Base-by-base conservation (phyloP, 2,888 invertebrate species). In the Uloborus plumipes region DNA sequence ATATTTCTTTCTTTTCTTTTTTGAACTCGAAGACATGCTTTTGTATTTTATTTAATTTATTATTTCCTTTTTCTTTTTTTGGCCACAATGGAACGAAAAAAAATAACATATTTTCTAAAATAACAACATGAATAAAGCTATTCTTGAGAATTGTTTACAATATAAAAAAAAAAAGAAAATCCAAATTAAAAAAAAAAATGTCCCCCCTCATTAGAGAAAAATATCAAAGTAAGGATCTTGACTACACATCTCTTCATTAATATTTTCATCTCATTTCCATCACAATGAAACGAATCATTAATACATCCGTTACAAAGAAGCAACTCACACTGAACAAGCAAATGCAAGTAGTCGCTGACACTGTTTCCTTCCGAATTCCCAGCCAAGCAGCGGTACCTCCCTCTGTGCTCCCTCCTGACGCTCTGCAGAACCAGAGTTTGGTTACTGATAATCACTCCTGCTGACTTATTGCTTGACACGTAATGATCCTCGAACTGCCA, bases 401-500 rank as follows among this genome's bases (percentile, higher is more conserved):
- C 87, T 65, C 87, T 77, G 51, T 86, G 84, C 59, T 86, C 85
- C 26, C 85, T 79, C 22, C 81, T 74, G 20, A 87, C 86, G 62
- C 85, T 86, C 59, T 87, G 87, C 53, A 87, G 73, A 9, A 86
- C 87, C 39, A 87, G 74, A 0, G 87, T 86, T 74, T 87, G 86
- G 74, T 87, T 87, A 61, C 84, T 86, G 49, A 86, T 85, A 67
- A 87, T 86, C 69, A 87, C 84, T 50, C 87, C 86, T 1, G 80
- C 65, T 15, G 82, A 84, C 14, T 83, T 83, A 61, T 86, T 85
- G 22, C 85, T 85, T 53, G 67, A 73, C 13, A 86, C 78, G n/a
- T 84, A 84, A 18, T 84, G 80, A 39, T 86, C 86, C 75, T 86
- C 84, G 64, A 86, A 86, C 31, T 86, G 91, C 96, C 96, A 96